Evolutionary conservation across 1,140 invertebrate species (phyloP), one percentile per base, ranked within the genome.

Genomic region (Aphaenogaster floridana): DNA sequence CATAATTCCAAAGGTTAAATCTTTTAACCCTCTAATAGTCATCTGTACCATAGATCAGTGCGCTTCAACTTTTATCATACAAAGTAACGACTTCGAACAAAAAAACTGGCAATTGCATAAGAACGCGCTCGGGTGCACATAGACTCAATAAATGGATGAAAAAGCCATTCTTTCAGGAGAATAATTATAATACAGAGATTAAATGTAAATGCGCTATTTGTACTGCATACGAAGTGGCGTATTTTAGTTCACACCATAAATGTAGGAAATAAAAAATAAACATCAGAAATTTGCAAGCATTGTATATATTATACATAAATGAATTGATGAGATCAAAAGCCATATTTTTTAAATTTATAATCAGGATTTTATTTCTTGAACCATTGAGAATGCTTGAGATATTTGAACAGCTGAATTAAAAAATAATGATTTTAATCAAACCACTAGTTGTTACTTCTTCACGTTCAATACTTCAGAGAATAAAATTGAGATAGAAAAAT

Each of bases 1-100:
- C 17, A 79, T 13, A 39, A 45, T 79, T 79, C 6, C 15, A 66
- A 79, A 79, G 42, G 59, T 66, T 48, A 78, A 64, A 9, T 66
- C 9, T 50, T 50, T 48, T 66, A 50, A 66, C 77, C 15, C 6
- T 66, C 15, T 66, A 63, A 66, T 45, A 45, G 3, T 50, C 28
- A 36, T 50, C 42, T 50, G 11, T 9, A 66, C 21, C 21, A 17
- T 79, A 66, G 17, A 66, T 42, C 6, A 15, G 42, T 66, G 42
- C 15, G 17, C 3, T 66, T 79, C 28, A 64, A 79, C 28, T 66
- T 79, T 78, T 64, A 7, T 39, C 6, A 3, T 28, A n/a, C 28
- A n/a, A 78, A 48, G 6, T 50, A 50, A 66, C 39, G 6, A 69
- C n/a, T 77, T 61, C 6, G 9, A 77, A 42, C 8, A 59, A 76